These are phyloP conservation scores for Paramormyrops kingsleyae DNA, from an alignment of 2,113 vertebrate species.

Conservation along the genomic window DNA sequence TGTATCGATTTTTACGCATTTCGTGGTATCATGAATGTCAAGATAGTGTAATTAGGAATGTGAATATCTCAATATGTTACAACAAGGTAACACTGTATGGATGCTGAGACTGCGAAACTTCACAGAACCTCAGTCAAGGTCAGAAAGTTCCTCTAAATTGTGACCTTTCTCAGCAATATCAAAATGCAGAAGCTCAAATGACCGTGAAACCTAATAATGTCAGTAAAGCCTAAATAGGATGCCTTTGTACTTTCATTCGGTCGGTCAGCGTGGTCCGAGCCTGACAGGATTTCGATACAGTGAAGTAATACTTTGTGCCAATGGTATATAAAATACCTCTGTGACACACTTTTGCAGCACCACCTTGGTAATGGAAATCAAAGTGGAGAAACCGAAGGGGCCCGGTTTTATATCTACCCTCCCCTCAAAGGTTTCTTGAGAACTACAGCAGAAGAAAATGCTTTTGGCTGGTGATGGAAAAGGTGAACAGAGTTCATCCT, in stretches of 20 bases:
- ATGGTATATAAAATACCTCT: not conserved
- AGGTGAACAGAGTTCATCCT: not conserved
- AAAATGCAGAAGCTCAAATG: not conserved
- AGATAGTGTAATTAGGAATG: not conserved
- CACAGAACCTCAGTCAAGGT: not conserved
- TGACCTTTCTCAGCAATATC: constrained; percentile 18
- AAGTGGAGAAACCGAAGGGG: not conserved
- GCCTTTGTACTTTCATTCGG: not conserved
- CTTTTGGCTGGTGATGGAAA: constrained; percentile 2
- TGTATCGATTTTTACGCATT: not conserved
- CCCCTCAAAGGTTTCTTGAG: not conserved
- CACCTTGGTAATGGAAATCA: constrained; percentile 4
- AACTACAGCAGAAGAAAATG: not conserved
- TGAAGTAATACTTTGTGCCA: not conserved
- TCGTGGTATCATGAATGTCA: no score
- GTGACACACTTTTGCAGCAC: not conserved
- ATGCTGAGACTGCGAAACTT: not conserved
- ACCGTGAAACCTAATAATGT: not conserved
- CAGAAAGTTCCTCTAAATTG: not conserved
- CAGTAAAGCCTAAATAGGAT: constrained; percentile 9
- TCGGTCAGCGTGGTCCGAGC: not conserved
- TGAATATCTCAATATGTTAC: not conserved
- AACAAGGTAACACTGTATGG: not conserved
- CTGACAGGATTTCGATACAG: not conserved
- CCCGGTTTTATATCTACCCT: not conserved